These are phyloP conservation scores for Cottus gobio DNA, from an alignment of 2,113 vertebrate species.

Conservation along the genomic window DNA sequence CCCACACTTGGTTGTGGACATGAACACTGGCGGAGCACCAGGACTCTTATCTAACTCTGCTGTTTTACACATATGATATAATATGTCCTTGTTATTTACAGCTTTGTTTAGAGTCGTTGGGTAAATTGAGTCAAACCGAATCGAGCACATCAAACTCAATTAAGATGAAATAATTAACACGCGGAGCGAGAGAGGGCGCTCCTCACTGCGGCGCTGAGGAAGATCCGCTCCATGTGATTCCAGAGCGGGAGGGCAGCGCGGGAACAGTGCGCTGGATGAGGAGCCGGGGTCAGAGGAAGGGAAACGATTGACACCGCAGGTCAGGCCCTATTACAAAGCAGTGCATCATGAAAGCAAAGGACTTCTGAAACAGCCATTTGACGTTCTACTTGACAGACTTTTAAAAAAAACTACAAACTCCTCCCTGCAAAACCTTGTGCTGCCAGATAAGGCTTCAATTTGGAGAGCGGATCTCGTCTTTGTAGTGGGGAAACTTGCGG, in stretches of 20 bases:
- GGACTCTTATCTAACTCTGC: slow-evolving; percentile 7
- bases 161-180: slow-evolving; percentile 47
- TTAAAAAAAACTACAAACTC: slow-evolving; percentile 41
- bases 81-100: slow-evolving; percentile 41
- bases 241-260: not conserved
- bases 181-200: slow-evolving; percentile 10
- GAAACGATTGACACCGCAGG: slow-evolving; percentile 64
- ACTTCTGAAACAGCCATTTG: slow-evolving; percentile 63
- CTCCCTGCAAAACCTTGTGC: slow-evolving; percentile 42
- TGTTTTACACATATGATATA: slow-evolving; percentile 30
- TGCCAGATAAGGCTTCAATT: slow-evolving; percentile 73
- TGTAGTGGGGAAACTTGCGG: slow-evolving; percentile 51
- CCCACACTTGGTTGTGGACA: not conserved
- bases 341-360: slow-evolving; percentile 55
- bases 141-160: slow-evolving; percentile 49
- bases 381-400: slow-evolving; percentile 60
- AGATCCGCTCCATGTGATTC: slow-evolving; percentile 8
- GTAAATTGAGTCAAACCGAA: slow-evolving; percentile 41
- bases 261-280: slow-evolving; percentile 39
- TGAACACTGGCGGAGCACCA: not conserved
- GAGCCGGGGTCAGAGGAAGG: slow-evolving; percentile 33
- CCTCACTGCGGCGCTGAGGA: not conserved
- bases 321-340: slow-evolving; percentile 50
- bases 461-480: slow-evolving; percentile 60
- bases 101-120: slow-evolving; percentile 29